These are phyloP conservation scores for Pseudococcus viburni DNA, from an alignment of 2,888 invertebrate genomes.

Conservation along the genomic window DNA sequence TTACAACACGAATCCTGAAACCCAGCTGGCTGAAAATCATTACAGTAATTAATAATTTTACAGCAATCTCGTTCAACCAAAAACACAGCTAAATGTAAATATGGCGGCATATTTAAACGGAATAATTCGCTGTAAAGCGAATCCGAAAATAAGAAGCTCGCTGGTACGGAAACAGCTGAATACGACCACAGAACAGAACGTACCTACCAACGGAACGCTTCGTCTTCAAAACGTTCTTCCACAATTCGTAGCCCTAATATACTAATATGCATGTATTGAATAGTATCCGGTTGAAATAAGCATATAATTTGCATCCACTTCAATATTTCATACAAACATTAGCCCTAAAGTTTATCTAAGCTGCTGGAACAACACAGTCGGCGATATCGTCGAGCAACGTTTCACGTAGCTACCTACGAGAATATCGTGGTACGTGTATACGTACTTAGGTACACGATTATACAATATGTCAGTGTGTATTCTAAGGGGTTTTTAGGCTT, in stretches of 20 bases:
- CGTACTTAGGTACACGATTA: not conserved
- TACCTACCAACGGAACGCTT: not conserved
- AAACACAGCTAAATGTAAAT: not conserved
- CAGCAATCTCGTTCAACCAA: not conserved
- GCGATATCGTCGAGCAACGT: not conserved
- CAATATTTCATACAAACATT: constrained; percentile 29
- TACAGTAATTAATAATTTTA: not conserved
- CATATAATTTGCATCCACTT: constrained; percentile 35
- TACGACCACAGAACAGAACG: not conserved
- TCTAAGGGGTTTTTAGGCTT: too few species aligned
- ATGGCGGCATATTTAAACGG: not conserved
- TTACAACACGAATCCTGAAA: too few species aligned
- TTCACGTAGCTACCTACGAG: not conserved
- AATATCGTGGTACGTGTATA: not conserved
- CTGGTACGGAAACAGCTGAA: not conserved
- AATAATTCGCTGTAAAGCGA: constrained; percentile 17
- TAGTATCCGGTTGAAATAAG: constrained; percentile 12
- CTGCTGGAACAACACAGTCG: not conserved
- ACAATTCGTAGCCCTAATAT: not conserved
- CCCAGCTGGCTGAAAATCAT: not conserved
- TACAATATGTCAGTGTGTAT: too few species aligned
- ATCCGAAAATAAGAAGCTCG: not conserved
- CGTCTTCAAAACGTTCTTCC: constrained; percentile 31
- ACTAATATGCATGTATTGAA: constrained; percentile 16
- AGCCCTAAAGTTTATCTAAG: not conserved